Percentiles rank a stretch among this genome's conserved stretches.
These are phyloP conservation scores for Mastacembelus armatus DNA, from an alignment of 2,797 vertebrate species.

Conservation along the genomic window DNA sequence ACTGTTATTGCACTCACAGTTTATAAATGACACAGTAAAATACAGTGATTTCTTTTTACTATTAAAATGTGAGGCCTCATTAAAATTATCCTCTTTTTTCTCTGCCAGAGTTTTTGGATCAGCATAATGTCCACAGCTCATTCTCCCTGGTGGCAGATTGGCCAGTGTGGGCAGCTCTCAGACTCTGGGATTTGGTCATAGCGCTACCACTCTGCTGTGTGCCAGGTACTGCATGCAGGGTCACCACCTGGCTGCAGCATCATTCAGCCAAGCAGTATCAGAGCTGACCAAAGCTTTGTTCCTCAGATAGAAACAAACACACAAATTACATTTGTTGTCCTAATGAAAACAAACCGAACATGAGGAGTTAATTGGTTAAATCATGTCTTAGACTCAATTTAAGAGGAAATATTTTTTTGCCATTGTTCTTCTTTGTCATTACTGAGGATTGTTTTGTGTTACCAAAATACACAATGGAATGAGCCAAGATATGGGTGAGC, in stretches of 20 bases:
- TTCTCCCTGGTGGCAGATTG: constrained; percentile 52
- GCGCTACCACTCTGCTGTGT: constrained; percentile 46
- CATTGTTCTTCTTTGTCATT: too few relatives aligned
- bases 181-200: constrained; percentile 64
- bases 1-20: not conserved
- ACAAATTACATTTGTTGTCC: constrained; percentile 3
- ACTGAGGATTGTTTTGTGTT: too few relatives aligned
- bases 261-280: constrained; percentile 28
- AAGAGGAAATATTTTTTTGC: too few relatives aligned
- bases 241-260: constrained; percentile 79
- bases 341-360: constrained; percentile 14
- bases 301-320: too few relatives aligned
- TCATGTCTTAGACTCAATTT: constrained; percentile 25
- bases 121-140: constrained; percentile 23
- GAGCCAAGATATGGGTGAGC: too few relatives aligned
- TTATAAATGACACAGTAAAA: not conserved
- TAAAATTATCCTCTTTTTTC: not conserved
- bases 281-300: too few relatives aligned
- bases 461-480: too few relatives aligned
- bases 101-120: constrained; percentile 11
- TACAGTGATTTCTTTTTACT: not conserved
- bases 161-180: constrained; percentile 52
- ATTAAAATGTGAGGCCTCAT: not conserved
- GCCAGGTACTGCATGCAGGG: constrained; percentile 78
- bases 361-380: constrained; percentile 3